A percentile compares a stretch with the other conserved stretches of the same genome.
Conservation (phyloP, 2,113 vertebrate genomes). For the Shinisaurus crocodilurus region DNA sequence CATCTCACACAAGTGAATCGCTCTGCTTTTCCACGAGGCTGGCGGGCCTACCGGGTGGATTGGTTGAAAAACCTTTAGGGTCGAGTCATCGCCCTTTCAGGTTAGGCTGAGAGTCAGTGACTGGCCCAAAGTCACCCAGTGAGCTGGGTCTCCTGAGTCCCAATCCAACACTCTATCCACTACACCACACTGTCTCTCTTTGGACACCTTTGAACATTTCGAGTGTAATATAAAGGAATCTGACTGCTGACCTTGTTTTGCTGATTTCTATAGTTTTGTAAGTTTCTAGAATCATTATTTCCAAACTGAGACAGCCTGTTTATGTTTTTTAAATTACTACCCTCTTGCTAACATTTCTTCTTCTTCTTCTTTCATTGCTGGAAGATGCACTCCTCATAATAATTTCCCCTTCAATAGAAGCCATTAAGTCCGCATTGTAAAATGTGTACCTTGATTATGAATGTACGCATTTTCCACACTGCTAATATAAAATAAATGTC, state of each 20-base stretch:
- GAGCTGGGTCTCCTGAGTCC: too few species aligned
- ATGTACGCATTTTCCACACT: constrained; percentile 63
- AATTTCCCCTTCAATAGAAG: constrained; percentile 63
- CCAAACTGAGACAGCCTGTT: constrained; percentile 33
- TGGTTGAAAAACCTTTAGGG: too few species aligned
- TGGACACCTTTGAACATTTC: not conserved
- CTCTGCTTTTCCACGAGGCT: too few species aligned
- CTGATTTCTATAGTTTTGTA: not conserved
- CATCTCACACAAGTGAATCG: too few species aligned
- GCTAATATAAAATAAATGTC: constrained; percentile 75
- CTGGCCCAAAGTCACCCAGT: too few species aligned
- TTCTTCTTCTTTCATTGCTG: constrained; percentile 49
- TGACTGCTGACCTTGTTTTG: constrained; percentile 24
- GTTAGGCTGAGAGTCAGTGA: too few species aligned
- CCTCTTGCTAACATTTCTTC: constrained; percentile 27
- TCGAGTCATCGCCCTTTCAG: too few species aligned
- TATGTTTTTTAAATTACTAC: constrained; percentile 52
- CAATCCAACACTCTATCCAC: too few species aligned
- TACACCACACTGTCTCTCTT: too few species aligned
- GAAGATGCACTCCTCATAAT: constrained; percentile 61
- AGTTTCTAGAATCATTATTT: constrained; percentile 37
- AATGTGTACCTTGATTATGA: constrained; percentile 75
- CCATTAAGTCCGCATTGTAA: constrained; percentile 65
- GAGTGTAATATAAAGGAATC: not conserved
- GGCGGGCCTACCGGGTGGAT: too few species aligned